These are phyloP conservation scores for Tragelaphus strepsiceros DNA, from an alignment of 2,113 vertebrate genomes.

Conservation along the genomic window DNA sequence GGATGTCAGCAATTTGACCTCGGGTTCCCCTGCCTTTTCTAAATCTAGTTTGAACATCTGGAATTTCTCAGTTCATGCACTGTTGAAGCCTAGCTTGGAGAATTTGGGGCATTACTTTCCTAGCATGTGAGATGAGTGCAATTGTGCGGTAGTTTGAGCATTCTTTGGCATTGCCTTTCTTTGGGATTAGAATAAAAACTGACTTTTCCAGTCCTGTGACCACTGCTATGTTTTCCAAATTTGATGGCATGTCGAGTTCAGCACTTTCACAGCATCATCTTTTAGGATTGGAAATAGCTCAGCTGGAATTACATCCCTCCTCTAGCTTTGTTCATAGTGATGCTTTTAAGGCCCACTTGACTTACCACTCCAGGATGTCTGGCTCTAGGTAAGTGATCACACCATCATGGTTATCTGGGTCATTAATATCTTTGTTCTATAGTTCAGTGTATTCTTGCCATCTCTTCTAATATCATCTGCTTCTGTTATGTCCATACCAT, in stretches of 20 bases:
- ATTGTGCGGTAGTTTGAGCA: background rate
- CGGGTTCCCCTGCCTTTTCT: background rate
- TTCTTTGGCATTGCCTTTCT: background rate
- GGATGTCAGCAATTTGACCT: background rate
- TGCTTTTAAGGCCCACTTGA: background rate
- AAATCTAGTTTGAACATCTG: background rate
- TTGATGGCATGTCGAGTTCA: background rate
- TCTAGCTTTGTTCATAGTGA: background rate
- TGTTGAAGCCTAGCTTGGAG: background rate
- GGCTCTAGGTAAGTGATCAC: background rate
- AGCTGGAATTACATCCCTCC: background rate
- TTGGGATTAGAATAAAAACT: background rate
- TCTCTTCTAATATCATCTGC: background rate
- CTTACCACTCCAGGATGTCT: background rate
- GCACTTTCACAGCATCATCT: background rate
- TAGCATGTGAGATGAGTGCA: background rate
- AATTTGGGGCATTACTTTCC: background rate
- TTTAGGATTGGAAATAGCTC: background rate
- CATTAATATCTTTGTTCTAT: background rate
- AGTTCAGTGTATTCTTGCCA: background rate
- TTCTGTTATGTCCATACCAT: background rate
- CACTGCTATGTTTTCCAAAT: background rate
- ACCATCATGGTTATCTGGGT: background rate
- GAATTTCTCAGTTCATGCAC: background rate
- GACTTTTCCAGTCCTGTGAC: background rate